Percentiles rank a stretch among this genome's conserved stretches.
Evolutionary conservation across 2,113 vertebrate species (phyloP).

Genomic region (Merops nubicus): DNA sequence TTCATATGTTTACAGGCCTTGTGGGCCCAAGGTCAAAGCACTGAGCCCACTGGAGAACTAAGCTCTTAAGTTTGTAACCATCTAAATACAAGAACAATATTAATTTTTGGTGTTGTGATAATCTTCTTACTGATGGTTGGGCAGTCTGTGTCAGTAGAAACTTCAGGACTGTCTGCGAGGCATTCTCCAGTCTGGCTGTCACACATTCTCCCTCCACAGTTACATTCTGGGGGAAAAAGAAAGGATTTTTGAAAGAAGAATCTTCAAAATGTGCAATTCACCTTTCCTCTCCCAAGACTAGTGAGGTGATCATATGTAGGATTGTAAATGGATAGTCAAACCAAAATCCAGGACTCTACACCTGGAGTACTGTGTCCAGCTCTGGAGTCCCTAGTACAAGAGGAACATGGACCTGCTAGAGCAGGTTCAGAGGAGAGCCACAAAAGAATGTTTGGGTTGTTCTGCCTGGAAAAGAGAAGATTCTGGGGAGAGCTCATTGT

Average conservation of each 20-base stretch:
- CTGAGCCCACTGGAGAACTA: background rate
- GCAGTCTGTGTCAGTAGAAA: conserved; percentile 77
- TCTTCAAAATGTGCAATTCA: background rate
- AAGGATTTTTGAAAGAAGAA: background rate
- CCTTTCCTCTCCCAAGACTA: background rate
- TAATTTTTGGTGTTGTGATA: background rate
- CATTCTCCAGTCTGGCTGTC: conserved; percentile 91
- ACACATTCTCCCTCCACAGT: conserved; percentile 88
- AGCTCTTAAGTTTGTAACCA: background rate
- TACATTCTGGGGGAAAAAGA: conserved; percentile 80
- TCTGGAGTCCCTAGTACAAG: too few relatives aligned
- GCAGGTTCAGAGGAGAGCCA: too few relatives aligned
- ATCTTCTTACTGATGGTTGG: conserved; percentile 80
- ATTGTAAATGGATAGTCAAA: background rate
- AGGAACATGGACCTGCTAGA: too few relatives aligned
- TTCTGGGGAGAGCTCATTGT: too few relatives aligned
- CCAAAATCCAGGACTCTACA: background rate
- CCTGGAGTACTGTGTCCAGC: too few relatives aligned
- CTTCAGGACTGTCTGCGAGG: conserved; percentile 77
- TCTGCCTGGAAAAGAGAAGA: too few relatives aligned
- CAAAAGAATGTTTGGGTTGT: too few relatives aligned
- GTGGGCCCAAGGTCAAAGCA: background rate
- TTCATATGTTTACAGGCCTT: background rate
- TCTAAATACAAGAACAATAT: conserved; percentile 29
- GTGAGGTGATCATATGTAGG: background rate